Base-by-base conservation (phyloP, 2,113 vertebrate species). In the Dasyprocta punctata region DNA sequence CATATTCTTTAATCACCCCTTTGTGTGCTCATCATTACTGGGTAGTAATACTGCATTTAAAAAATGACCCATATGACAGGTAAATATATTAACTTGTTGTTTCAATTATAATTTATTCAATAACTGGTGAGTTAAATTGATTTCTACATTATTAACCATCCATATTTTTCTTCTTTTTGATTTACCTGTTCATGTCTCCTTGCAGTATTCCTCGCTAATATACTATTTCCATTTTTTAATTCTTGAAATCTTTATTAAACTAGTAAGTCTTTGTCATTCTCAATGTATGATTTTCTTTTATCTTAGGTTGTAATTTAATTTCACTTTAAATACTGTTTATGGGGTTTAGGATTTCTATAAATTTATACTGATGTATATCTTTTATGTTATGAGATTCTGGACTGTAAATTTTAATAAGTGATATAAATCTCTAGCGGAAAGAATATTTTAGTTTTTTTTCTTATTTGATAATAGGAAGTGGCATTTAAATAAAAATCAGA, bases 391-490 rank as follows among this genome's bases (percentile, higher is more conserved):
- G 82, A 90, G 36, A 41, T 80, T 88, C 47, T 94, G 54, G 26
- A 65, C 7, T 95, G 22, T 65, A 73, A 6, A 94, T 80, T 84
- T 11, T 86, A 28, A 67, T 89, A 92, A 54, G 11, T 86, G 3
- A 56, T 22, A 63, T 84, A 84, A 96, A 65, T 92, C 6, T 92
- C 49, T 38, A 92, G 4, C 24, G 26, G 4, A 19, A 24, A 54
- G 6, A 54, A 63, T 78, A 7, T n/a, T 87, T 63, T 52, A 44
- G 5, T 69, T 75, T 71, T 87, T 87, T 87, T 85, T 38, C 20
- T 65, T 26, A 89, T 82, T 94, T 96, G 56, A 22, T 30, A 85
- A 58, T 94, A 94, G 90, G 14, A 90, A 96, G 52, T 60, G 38
- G 58, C 33, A 36, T 33, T 95, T 88, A 83, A 88, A 89, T 47